Evolutionary conservation across 64 coral and sea anemone species (phyloP).

Genomic region (Montipora foliosa): DNA sequence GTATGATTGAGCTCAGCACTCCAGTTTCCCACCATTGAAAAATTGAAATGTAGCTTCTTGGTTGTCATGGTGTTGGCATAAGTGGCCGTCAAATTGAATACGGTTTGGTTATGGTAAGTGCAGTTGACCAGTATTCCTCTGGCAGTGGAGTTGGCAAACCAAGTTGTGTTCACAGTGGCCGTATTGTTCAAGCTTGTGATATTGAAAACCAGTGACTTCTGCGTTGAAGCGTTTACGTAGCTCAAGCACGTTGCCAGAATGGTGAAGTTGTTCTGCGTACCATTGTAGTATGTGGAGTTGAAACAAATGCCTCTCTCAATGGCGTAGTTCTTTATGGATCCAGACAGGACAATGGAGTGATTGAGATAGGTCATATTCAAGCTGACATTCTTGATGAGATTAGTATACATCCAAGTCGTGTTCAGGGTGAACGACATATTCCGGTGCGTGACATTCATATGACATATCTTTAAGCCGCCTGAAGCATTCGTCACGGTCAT

Average conservation of each 20-base stretch:
- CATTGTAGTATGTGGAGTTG: slow-evolving; percentile 74
- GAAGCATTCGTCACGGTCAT: slow-evolving; percentile 53
- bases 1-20: slow-evolving; percentile 75
- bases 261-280: slow-evolving; percentile 58
- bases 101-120: slow-evolving; percentile 59
- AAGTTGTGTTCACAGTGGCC: slow-evolving; percentile 64
- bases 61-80: slow-evolving; percentile 56
- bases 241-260: slow-evolving; percentile 65
- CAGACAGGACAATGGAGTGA: slow-evolving; percentile 61
- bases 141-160: slow-evolving; percentile 50
- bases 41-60: slow-evolving; percentile 54
- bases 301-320: slow-evolving; percentile 74
- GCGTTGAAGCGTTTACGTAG: slow-evolving; percentile 49
- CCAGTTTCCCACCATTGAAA: slow-evolving; percentile 75
- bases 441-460: slow-evolving; percentile 69
- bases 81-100: slow-evolving; percentile 63
- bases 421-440: slow-evolving; percentile 72
- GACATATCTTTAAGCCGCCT: slow-evolving; percentile 49
- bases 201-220: slow-evolving; percentile 69
- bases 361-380: slow-evolving; percentile 78
- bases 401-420: slow-evolving; percentile 58
- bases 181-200: slow-evolving; percentile 74
- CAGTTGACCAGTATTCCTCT: slow-evolving; percentile 67
- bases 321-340: slow-evolving; percentile 66
- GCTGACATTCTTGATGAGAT: slow-evolving; percentile 56